Evolutionary conservation across 2,797 vertebrate genomes (phyloP), one percentile per base, ranked within the genome.

Genomic region (Acipenser oxyrinchus): DNA sequence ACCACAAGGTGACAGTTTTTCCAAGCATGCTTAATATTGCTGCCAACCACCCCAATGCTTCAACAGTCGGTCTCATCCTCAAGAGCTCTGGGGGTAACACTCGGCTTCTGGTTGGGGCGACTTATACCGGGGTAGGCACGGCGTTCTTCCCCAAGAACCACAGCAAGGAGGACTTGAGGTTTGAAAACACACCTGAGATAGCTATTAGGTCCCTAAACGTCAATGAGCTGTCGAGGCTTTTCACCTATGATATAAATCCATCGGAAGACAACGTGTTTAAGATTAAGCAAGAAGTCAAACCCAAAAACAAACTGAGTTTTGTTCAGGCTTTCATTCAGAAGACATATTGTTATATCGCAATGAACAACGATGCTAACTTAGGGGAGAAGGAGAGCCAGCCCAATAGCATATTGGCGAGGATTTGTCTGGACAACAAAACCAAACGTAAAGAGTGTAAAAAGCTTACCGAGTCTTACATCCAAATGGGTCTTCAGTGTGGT

Each of bases 201-300:
- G 92, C 96, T 67, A 95, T 99, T 82, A 90, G 96, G 66, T 92
- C 94, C 23, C 82, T 99, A 62, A 86, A 98, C 77, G 77, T 90
- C 64, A 81, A 88, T 51, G 90, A 94, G 73, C 78, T 93, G 61
- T 80, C 89, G 57, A 83, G 89, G 62, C 93, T 99, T 55, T 99
- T 99, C 87, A 98, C 94, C 63, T 98, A 97, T 75, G 95, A 98
- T 84, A 95, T 99, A 77, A 96, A 96, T 83, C 94, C 95, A 0
- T 98, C 96, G 5, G 96, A 99, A 84, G 96, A 98, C 70, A 98
- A 98, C 57, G 93, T 98, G 18, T 93, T 99, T 75, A 98, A 98
- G 80, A 97, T 99, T 80, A 99, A 98, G 74, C 93, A 94, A 68
- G 90, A 92, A 69, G 89, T 85, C 50, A 99, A 98, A 75, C 87